These are phyloP conservation scores for Drosophila pruinosa DNA, from an alignment of 1,140 invertebrate genomes.

Conservation along the genomic window DNA sequence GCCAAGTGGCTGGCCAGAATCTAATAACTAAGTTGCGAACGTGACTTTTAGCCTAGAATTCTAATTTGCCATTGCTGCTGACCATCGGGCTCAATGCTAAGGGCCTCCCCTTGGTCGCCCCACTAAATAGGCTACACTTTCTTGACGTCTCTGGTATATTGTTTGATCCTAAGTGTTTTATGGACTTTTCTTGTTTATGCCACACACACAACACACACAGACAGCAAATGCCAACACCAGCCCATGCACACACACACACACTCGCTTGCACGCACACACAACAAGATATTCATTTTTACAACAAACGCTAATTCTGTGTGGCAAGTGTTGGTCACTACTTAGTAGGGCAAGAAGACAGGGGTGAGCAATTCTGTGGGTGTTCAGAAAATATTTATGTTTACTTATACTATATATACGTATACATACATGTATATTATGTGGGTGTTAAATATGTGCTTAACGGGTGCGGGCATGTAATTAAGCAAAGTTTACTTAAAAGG, in stretches of 20 bases:
- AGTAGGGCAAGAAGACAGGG: background rate
- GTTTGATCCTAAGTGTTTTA: constrained; percentile 79
- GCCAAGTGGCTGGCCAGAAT: constrained; percentile 28
- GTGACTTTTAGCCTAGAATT: constrained; percentile 73
- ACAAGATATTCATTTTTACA: constrained; percentile 64
- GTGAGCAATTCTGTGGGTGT: background rate
- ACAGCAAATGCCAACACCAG: background rate
- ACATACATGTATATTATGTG: background rate
- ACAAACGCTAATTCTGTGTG: constrained; percentile 38
- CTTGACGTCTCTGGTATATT: constrained; percentile 28
- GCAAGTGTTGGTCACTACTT: constrained; percentile 29
- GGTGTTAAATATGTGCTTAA: constrained; percentile 48
- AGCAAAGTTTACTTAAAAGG: constrained; percentile 70
- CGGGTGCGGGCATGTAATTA: constrained; percentile 71
- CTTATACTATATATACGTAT: constrained; percentile 35
- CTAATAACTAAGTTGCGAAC: constrained; percentile 74
- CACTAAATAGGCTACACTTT: constrained; percentile 51
- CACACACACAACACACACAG: constrained; percentile 14
- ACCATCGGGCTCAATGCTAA: background rate
- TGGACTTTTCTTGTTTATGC: constrained; percentile 77
- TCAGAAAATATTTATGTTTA: constrained; percentile 38
- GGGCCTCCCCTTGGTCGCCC: constrained; percentile 11
- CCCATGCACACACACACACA: background rate
- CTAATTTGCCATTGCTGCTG: constrained; percentile 60
- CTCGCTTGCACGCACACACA: background rate